A percentile compares a stretch with the other conserved stretches of the same genome.
These are phyloP conservation scores for Helostoma temminkii DNA, from an alignment of 2,797 vertebrate genomes.

Conservation along the genomic window DNA sequence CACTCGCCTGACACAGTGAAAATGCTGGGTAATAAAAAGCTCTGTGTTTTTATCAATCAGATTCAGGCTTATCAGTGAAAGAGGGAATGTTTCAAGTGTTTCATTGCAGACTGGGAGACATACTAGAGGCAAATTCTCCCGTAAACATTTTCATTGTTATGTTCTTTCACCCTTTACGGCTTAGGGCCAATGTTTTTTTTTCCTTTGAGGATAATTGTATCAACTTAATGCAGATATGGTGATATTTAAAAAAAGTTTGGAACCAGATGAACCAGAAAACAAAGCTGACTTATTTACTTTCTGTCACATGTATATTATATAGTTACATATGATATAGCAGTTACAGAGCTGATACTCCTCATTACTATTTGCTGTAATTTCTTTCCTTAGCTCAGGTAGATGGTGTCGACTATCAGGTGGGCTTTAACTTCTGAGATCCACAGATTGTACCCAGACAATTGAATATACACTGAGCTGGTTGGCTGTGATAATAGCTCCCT, in stretches of 20 bases:
- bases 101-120: conserved; percentile 4
- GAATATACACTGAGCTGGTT: conserved; percentile 24
- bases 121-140: no score
- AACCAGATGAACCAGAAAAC: no score
- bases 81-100: background rate
- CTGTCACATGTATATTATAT: no score
- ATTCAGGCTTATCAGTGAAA: conserved; percentile 22
- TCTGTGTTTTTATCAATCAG: conserved; percentile 44
- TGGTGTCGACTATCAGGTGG: background rate
- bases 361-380: background rate
- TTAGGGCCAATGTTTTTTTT: no score
- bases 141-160: no score
- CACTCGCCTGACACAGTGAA: background rate
- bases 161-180: no score
- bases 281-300: no score
- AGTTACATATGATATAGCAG: background rate
- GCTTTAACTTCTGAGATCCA: conserved; percentile 22
- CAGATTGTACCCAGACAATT: conserved; percentile 24
- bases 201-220: no score
- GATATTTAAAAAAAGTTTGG: no score
- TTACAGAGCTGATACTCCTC: background rate
- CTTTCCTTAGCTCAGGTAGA: background rate
- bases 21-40: conserved; percentile 19
- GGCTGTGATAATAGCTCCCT: conserved; percentile 40
- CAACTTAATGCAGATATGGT: no score